phyloP scores from a whole-genome alignment of 2,797 vertebrate genomes.

The Echiichthys vipera region DNA sequence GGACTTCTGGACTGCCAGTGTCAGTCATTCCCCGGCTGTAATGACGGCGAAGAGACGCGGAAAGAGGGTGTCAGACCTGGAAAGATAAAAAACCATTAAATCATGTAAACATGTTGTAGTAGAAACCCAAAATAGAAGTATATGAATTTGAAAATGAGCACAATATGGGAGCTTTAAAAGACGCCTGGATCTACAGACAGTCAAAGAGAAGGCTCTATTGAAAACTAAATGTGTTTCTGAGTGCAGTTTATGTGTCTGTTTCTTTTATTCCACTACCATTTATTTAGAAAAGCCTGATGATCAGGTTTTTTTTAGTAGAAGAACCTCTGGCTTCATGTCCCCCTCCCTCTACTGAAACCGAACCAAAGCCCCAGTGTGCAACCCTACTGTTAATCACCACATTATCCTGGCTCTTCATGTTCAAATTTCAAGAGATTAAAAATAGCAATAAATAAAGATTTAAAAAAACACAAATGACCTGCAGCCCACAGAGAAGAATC shows the following conservation, averaged over 20 bases:
- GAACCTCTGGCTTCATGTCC: no score
- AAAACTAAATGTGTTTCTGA: neutral
- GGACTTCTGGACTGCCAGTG: no score
- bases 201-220: neutral
- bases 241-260: neutral
- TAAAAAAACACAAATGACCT: constrained; percentile 52
- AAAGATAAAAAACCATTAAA: no score
- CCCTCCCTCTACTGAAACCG: neutral
- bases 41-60: no score
- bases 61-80: no score
- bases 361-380: constrained; percentile 30
- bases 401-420: constrained; percentile 62
- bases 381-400: constrained; percentile 42
- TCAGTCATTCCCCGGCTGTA: no score
- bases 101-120: no score
- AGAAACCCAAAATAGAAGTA: no score
- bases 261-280: neutral
- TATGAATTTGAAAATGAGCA: no score
- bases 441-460: constrained; percentile 64
- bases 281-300: neutral
- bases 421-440: constrained; percentile 69
- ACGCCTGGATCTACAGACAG: neutral
- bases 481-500: constrained; percentile 39
- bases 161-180: no score
- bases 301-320: no score